A percentile compares a stretch with the other conserved stretches of the same genome.
These are phyloP conservation scores for Leptura quadrifasciata DNA, from an alignment of 2,888 invertebrate genomes.

Conservation along the genomic window DNA sequence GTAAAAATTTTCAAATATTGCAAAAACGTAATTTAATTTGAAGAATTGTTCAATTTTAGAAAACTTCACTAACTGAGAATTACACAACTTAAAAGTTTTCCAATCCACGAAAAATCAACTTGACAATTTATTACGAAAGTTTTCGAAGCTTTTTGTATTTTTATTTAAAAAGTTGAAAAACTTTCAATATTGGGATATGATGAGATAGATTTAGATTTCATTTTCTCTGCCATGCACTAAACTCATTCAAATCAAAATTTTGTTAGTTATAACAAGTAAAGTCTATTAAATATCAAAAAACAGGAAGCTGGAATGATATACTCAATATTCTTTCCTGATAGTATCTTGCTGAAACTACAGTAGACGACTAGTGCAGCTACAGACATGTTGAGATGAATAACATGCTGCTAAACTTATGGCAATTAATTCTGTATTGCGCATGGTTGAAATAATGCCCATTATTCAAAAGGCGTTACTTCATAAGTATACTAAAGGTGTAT, in stretches of 20 bases:
- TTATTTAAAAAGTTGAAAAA: not conserved
- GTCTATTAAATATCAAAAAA: too few relatives aligned
- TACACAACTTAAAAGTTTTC: not conserved
- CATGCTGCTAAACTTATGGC: too few relatives aligned
- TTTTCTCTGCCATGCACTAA: not conserved
- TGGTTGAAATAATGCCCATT: too few relatives aligned
- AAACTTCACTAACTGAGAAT: not conserved
- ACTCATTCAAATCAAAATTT: not conserved
- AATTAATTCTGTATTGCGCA: too few relatives aligned
- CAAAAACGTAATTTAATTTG: not conserved
- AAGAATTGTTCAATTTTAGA: not conserved
- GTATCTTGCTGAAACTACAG: too few relatives aligned
- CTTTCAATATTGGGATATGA: not conserved
- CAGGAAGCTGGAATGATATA: too few relatives aligned
- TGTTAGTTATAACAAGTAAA: not conserved
- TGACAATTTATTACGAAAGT: not conserved
- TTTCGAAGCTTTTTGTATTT: not conserved
- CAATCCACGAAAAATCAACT: not conserved
- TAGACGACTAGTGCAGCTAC: too few relatives aligned
- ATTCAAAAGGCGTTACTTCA: too few relatives aligned
- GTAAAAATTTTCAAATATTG: not conserved
- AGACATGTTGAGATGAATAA: too few relatives aligned
- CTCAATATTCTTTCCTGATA: too few relatives aligned
- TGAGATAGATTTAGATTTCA: not conserved
- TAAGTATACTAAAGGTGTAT: too few relatives aligned